A percentile compares a stretch with the other conserved stretches of the same genome.
Evolutionary conservation across 2,797 vertebrate genomes (phyloP).

Genomic region (Amniataba percoides): DNA sequence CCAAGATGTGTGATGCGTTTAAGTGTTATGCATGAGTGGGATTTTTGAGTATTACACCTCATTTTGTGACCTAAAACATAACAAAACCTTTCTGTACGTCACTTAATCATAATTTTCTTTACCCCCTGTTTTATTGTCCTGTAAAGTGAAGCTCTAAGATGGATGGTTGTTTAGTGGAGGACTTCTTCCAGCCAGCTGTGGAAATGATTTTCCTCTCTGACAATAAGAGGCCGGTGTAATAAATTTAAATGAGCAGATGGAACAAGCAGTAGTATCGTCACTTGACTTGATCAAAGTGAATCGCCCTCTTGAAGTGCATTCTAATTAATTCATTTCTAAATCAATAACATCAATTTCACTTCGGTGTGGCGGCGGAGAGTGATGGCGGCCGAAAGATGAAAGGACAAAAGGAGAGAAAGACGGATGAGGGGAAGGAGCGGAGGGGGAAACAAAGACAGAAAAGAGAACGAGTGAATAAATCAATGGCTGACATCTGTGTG

Average conservation of each 20-base stretch:
- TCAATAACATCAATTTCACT: slow-evolving; percentile 72
- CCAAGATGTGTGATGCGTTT: too few species aligned
- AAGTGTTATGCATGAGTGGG: too few species aligned
- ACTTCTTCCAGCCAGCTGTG: too few species aligned
- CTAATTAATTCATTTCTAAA: slow-evolving; percentile 80
- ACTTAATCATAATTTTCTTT: too few species aligned
- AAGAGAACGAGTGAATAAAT: slow-evolving; percentile 57
- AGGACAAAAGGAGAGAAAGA: slow-evolving; percentile 63
- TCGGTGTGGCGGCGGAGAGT: slow-evolving; percentile 13
- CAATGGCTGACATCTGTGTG: slow-evolving; percentile 56
- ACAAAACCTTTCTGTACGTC: too few species aligned
- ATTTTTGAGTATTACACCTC: too few species aligned
- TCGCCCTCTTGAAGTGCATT: slow-evolving; percentile 67
- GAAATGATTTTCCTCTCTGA: too few species aligned
- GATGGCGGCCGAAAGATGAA: slow-evolving; percentile 62
- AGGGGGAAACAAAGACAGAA: slow-evolving; percentile 43
- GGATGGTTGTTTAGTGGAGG: too few species aligned
- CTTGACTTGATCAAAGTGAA: slow-evolving; percentile 76
- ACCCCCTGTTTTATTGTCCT: too few species aligned
- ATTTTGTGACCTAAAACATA: too few species aligned
- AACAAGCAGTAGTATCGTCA: slow-evolving; percentile 43
- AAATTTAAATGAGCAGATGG: slow-evolving; percentile 71
- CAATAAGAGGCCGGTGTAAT: slow-evolving; percentile 18
- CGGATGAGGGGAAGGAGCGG: slow-evolving; percentile 18
- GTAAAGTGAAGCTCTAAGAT: too few species aligned